Percentiles rank a stretch among this genome's conserved stretches.
Evolutionary conservation across 2,888 invertebrate species (phyloP).

Genomic region (Drosophila subsilvestris): DNA sequence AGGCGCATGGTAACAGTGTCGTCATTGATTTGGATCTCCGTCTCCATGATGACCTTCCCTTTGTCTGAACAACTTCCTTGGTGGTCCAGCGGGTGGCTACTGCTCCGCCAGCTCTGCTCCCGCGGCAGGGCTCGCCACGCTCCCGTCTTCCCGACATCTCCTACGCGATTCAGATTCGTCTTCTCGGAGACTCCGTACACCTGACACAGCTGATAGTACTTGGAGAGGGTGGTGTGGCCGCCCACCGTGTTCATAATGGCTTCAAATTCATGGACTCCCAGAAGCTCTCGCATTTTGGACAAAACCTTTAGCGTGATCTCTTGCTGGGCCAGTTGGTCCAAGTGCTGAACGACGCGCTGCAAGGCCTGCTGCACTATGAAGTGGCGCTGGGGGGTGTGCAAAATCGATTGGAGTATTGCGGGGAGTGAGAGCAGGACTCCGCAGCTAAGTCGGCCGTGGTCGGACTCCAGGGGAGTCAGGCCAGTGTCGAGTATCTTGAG

Average conservation of each 20-base stretch:
- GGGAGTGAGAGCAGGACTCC: slow-evolving; percentile 88
- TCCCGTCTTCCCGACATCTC: slow-evolving; percentile 40
- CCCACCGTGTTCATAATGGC: slow-evolving; percentile 83
- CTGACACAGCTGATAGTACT: slow-evolving; percentile 87
- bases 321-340: slow-evolving; percentile 87
- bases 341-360: slow-evolving; percentile 86
- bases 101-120: slow-evolving; percentile 78
- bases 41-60: slow-evolving; percentile 91
- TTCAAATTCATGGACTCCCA: slow-evolving; percentile 88
- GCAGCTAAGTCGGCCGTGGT: slow-evolving; percentile 86
- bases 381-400: slow-evolving; percentile 85
- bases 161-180: not conserved
- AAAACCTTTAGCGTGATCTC: slow-evolving; percentile 89
- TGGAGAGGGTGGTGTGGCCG: slow-evolving; percentile 84
- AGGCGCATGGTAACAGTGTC: slow-evolving; percentile 94
- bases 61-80: slow-evolving; percentile 73
- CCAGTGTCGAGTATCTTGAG: slow-evolving; percentile 88
- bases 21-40: slow-evolving; percentile 92
- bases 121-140: slow-evolving; percentile 69
- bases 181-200: slow-evolving; percentile 85
- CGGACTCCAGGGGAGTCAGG: slow-evolving; percentile 82
- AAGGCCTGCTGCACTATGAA: slow-evolving; percentile 85
- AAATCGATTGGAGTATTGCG: slow-evolving; percentile 86
- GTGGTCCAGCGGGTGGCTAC: slow-evolving; percentile 47
- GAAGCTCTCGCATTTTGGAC: slow-evolving; percentile 88